A percentile compares a stretch with the other conserved stretches of the same genome.
These are phyloP conservation scores for Drosophila demipolita DNA, from an alignment of 2,888 invertebrate genomes.

Conservation along the genomic window DNA sequence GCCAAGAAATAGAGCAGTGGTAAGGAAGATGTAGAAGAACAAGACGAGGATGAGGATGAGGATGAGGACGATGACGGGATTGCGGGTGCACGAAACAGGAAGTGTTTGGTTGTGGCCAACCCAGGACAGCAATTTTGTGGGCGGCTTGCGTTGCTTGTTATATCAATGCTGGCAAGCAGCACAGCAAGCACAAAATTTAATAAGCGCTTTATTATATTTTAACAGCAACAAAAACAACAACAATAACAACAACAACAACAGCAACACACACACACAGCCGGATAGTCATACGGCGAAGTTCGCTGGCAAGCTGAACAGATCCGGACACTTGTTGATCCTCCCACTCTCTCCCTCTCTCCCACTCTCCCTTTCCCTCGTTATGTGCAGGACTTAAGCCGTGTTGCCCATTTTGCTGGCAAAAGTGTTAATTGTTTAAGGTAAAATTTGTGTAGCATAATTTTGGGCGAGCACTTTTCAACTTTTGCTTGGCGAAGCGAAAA, in stretches of 20 bases:
- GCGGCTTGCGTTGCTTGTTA: conserved; percentile 56
- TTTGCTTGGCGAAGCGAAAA: conserved; percentile 35
- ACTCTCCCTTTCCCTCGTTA: not conserved
- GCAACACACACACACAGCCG: conserved; percentile 3
- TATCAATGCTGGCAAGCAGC: conserved; percentile 34
- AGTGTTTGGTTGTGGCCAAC: conserved; percentile 62
- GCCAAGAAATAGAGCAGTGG: conserved; percentile 60
- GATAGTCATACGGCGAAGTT: conserved; percentile 50
- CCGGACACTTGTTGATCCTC: conserved; percentile 58
- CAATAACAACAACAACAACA: conserved; percentile 35
- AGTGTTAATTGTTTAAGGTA: conserved; percentile 67
- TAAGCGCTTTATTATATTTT: conserved; percentile 78
- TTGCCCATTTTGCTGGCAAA: conserved; percentile 20
- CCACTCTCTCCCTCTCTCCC: not conserved
- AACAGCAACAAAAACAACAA: conserved; percentile 39
- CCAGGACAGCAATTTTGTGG: conserved; percentile 70
- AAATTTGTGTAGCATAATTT: conserved; percentile 53
- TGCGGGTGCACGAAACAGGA: conserved; percentile 30
- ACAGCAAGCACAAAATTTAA: conserved; percentile 64
- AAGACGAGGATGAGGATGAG: not conserved
- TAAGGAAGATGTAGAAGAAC: conserved; percentile 12
- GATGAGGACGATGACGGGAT: not conserved
- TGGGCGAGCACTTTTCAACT: conserved; percentile 41
- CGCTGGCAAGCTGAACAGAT: conserved; percentile 25
- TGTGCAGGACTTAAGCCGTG: conserved; percentile 4